Conservation (phyloP, 2,113 vertebrate species). For the Syngnathus floridae region DNA sequence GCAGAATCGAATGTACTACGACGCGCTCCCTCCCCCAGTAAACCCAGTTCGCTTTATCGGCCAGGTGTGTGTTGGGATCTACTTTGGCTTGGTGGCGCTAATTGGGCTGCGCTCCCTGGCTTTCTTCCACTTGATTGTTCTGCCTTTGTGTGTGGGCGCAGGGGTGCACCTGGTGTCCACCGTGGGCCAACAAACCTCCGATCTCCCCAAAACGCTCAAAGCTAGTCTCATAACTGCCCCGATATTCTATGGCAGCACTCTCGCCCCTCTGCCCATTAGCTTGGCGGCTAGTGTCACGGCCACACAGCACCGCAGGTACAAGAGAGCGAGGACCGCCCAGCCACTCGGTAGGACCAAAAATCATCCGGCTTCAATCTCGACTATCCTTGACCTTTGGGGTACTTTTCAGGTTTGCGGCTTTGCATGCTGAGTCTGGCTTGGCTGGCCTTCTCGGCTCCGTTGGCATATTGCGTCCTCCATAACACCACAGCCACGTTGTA, state of each 20-base stretch:
- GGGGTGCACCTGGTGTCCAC: slow-evolving; percentile 82
- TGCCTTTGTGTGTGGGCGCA: slow-evolving; percentile 78
- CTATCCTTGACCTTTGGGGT: not conserved
- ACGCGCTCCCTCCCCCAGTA: slow-evolving; percentile 45
- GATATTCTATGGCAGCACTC: slow-evolving; percentile 77
- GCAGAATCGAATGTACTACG: slow-evolving; percentile 22
- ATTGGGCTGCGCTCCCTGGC: slow-evolving; percentile 76
- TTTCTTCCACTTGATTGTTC: slow-evolving; percentile 76
- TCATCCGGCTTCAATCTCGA: not conserved
- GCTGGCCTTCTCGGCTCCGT: slow-evolving; percentile 76
- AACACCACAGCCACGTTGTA: slow-evolving; percentile 76
- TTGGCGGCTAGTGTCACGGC: slow-evolving; percentile 75
- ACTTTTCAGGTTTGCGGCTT: slow-evolving; percentile 64
- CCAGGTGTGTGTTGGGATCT: slow-evolving; percentile 79
- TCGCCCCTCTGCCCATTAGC: slow-evolving; percentile 80
- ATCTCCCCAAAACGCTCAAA: slow-evolving; percentile 68
- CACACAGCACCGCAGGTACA: slow-evolving; percentile 70
- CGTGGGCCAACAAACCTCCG: slow-evolving; percentile 77
- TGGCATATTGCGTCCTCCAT: slow-evolving; percentile 74
- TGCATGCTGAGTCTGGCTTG: slow-evolving; percentile 76
- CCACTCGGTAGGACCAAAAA: slow-evolving; percentile 52
- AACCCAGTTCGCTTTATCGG: slow-evolving; percentile 70
- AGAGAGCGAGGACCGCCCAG: slow-evolving; percentile 35
- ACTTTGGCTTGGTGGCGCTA: slow-evolving; percentile 78
- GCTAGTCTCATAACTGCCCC: slow-evolving; percentile 75